phyloP scores from a whole-genome alignment of 1,140 invertebrate genomes.

The Thalassaphorura encarpata region DNA sequence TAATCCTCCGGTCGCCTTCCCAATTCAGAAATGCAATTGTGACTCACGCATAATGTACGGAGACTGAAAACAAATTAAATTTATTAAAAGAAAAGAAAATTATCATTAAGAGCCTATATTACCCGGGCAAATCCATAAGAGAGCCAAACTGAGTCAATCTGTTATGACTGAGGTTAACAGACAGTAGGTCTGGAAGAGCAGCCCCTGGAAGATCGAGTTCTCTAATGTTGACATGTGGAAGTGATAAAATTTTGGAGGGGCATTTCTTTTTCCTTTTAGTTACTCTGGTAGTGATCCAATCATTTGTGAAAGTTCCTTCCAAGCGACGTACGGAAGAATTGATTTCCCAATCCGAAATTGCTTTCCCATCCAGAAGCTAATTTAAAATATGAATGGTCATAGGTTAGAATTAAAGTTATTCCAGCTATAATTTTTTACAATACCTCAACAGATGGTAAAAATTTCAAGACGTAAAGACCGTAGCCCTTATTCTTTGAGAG shows the following conservation, averaged over 20 bases:
- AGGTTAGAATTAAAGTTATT: not conserved
- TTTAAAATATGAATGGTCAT: not conserved
- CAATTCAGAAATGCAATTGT: constrained; percentile 13
- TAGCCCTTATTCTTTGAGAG: constrained; percentile 19
- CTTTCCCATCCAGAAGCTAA: constrained; percentile 12
- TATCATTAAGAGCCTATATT: not conserved
- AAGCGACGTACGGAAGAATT: not conserved
- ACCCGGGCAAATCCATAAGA: constrained; percentile 14
- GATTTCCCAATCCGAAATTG: constrained; percentile 2
- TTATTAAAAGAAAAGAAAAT: not conserved
- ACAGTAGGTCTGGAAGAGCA: constrained; percentile 9
- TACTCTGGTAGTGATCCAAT: too few species aligned
- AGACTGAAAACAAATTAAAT: constrained; percentile 4
- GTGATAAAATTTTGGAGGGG: too few species aligned
- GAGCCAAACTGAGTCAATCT: constrained; percentile 4
- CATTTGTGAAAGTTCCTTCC: constrained; percentile 9
- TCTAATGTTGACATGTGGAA: constrained; percentile 9
- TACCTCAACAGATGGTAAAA: constrained; percentile 12
- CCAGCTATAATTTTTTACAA: too few species aligned
- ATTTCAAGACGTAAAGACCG: not conserved
- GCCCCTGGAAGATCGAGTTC: constrained; percentile 9
- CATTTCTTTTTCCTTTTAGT: too few species aligned
- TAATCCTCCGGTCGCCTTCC: too few species aligned
- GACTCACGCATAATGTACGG: constrained; percentile 19
- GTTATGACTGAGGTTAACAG: constrained; percentile 17